phyloP scores from a whole-genome alignment of 2,113 vertebrate species.

The Mionectes macconnelli region DNA sequence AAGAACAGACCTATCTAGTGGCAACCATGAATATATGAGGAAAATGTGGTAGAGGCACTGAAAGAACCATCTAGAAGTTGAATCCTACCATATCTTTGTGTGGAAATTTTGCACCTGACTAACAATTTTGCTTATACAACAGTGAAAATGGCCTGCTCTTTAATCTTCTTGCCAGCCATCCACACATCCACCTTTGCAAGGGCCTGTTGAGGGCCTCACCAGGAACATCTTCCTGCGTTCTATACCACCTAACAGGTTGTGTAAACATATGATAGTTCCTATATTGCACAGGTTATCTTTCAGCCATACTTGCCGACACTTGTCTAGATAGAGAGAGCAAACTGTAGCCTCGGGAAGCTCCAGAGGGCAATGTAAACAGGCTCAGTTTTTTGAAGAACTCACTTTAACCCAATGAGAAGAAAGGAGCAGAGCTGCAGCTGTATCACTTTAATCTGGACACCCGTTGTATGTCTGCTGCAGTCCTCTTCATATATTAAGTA shows the following conservation, averaged over 20 bases:
- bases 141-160: not conserved
- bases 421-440: not conserved
- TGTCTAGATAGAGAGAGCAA: not conserved
- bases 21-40: not conserved
- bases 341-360: not conserved
- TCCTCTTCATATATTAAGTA: not conserved
- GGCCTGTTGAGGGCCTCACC: not conserved
- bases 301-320: not conserved
- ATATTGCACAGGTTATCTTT: not conserved
- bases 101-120: not conserved
- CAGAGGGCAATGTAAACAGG: not conserved
- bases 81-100: not conserved
- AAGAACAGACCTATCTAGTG: not conserved
- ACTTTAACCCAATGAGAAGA: not conserved
- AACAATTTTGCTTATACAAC: not conserved
- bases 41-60: not conserved
- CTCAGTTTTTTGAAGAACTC: not conserved
- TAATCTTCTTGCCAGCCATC: not conserved
- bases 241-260: not conserved
- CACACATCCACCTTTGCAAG: not conserved
- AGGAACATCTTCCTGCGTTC: rapidly evolving
- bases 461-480: not conserved
- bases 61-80: not conserved
- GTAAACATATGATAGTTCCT: not conserved
- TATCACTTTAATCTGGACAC: not conserved